Conservation (phyloP, 2,797 vertebrate genomes). For the Peromyscus nudipes region DNA sequence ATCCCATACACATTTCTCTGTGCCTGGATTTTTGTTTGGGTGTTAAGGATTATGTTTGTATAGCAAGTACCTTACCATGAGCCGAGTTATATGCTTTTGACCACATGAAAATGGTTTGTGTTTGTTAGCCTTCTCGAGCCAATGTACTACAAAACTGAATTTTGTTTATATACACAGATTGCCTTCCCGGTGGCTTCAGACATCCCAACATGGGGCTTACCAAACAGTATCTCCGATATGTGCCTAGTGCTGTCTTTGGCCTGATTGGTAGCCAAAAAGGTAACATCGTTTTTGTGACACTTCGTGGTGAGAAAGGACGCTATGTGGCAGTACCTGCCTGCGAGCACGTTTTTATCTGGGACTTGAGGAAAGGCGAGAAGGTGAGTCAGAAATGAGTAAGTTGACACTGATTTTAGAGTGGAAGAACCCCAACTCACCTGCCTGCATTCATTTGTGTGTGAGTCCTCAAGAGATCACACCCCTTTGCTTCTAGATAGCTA, state of each 20-base stretch:
- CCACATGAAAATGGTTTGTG: neutral
- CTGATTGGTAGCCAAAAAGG: slow-evolving; percentile 94
- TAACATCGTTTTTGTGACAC: slow-evolving; percentile 92
- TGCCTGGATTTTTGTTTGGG: neutral
- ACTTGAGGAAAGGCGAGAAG: slow-evolving; percentile 96
- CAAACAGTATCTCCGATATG: slow-evolving; percentile 97
- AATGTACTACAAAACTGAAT: neutral
- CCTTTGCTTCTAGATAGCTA: neutral
- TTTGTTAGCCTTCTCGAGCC: neutral
- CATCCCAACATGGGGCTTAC: slow-evolving; percentile 94
- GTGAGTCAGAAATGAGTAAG: slow-evolving; percentile 84
- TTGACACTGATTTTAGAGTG: neutral
- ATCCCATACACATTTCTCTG: neutral
- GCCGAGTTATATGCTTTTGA: neutral
- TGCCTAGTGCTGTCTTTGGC: slow-evolving; percentile 93
- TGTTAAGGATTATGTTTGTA: neutral
- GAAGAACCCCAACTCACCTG: neutral
- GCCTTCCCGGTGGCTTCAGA: neutral
- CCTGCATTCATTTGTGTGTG: neutral
- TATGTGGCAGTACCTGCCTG: slow-evolving; percentile 96
- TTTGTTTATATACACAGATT: slow-evolving; percentile 33
- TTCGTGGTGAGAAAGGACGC: slow-evolving; percentile 94
- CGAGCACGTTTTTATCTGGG: slow-evolving; percentile 98
- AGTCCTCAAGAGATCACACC: neutral
- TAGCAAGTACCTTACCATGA: neutral